Base-by-base conservation (phyloP, 2,888 invertebrate genomes). In the Formica aserva region DNA sequence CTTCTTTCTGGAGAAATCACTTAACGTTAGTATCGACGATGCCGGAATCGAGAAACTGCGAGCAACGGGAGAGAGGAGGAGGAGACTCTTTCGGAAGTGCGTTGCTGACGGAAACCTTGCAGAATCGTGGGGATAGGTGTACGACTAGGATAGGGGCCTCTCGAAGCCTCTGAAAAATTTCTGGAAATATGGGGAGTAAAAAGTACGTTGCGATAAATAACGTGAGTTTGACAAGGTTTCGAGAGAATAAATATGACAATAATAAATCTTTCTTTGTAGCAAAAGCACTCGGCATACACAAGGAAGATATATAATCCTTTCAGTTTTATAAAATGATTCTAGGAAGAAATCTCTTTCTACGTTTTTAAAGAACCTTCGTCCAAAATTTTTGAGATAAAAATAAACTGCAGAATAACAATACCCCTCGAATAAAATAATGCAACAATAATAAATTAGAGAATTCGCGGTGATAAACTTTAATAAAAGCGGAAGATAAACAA, bases 21-120 rank as follows among this genome's bases (percentile, higher is more conserved):
- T 90, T 88, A 84, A 87, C 71, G 69, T 83, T 80, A 57, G 85
- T 82, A 89, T 90, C 86, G 88, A 84, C 86, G 88, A 86, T 78
- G 38, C 38, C 15, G 11, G 76, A 38, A 81, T 74, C 38, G 69
- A 60, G 55, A 62, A 60, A 62, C 32, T 60, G 77, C 29, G 35
- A 15, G 52, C 3, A 15, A 65, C 22, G 32, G 4, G 11, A 38
- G 48, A 22, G 15, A 15, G n/a, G 57, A 9, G 15, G 18, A 22
- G 18, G 45, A 13, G 32, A 18, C 48, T 18, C 45, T 45, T 4
- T 45, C 32, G 60, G 41, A 35, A 26, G 57, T 11, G 67, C 13
- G 29, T 18, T 13, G 65, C 32, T 66, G 15, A 22, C 32, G 32
- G 60, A 80, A 80, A 35, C 29, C 72, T 60, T 1, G 35, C 32